phyloP scores from a whole-genome alignment of 1,140 invertebrate genomes.

The Brevipalpus yothersi region DNA sequence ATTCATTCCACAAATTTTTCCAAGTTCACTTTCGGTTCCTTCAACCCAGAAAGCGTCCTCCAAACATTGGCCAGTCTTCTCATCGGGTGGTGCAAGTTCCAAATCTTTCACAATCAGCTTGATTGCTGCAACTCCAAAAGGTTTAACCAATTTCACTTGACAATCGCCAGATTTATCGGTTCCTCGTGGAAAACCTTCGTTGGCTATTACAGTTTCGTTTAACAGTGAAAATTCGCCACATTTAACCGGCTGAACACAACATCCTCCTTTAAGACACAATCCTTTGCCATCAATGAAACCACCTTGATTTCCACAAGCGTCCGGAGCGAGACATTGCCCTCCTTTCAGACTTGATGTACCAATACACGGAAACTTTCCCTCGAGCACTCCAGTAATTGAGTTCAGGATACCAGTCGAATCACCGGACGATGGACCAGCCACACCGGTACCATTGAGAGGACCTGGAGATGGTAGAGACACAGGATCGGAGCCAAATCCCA shows the following conservation, averaged over 20 bases:
- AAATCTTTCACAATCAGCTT: slow-evolving; percentile 1
- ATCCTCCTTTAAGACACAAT: not conserved
- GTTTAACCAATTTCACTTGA: not conserved
- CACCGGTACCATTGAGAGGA: no score
- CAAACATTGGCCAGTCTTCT: slow-evolving; percentile 2
- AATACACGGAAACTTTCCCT: not conserved
- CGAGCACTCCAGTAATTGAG: not conserved
- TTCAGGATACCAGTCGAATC: no score
- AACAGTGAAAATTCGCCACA: not conserved
- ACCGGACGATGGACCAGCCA: no score
- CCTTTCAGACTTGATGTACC: not conserved
- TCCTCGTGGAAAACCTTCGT: not conserved
- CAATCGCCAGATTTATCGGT: not conserved
- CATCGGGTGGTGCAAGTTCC: not conserved
- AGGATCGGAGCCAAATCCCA: no score
- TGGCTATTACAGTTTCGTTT: not conserved
- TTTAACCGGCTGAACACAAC: not conserved
- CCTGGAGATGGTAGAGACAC: no score
- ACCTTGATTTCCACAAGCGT: not conserved
- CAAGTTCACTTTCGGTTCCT: slow-evolving; percentile 33
- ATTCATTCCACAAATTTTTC: slow-evolving; percentile 42
- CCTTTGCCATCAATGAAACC: not conserved
- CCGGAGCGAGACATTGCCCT: not conserved
- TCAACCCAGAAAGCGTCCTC: slow-evolving; percentile 5
- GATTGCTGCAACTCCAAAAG: not conserved